A percentile compares a stretch with the other conserved stretches of the same genome.
Conservation (phyloP, 2,888 invertebrate genomes). For the Spodoptera littoralis region DNA sequence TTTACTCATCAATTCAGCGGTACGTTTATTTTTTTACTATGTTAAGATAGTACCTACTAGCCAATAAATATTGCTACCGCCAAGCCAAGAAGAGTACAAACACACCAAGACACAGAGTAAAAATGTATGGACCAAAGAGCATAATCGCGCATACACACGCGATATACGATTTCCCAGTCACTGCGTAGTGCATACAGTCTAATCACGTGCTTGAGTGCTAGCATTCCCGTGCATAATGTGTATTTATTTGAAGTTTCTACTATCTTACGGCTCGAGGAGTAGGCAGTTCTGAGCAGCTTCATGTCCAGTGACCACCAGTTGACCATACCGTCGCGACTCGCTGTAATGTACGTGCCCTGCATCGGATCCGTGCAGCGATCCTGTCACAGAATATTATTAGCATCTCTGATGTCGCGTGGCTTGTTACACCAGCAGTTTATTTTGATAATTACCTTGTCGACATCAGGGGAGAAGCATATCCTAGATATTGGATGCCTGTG, state of each 20-base stretch:
- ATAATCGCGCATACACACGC: too few relatives aligned
- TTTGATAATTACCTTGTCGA: constrained; percentile 74
- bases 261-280: constrained; percentile 89
- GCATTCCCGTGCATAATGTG: too few relatives aligned
- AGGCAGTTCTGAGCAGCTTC: constrained; percentile 90
- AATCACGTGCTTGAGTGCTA: too few relatives aligned
- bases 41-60: too few relatives aligned
- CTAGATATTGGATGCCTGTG: constrained; percentile 92
- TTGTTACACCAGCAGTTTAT: too few relatives aligned
- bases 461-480: constrained; percentile 90
- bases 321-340: constrained; percentile 93
- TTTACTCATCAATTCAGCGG: too few relatives aligned
- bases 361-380: constrained; percentile 88
- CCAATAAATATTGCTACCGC: too few relatives aligned
- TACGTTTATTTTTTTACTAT: too few relatives aligned
- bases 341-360: constrained; percentile 92
- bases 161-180: not conserved
- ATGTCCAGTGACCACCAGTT: constrained; percentile 94
- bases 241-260: constrained; percentile 73
- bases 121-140: too few relatives aligned
- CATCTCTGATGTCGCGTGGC: too few relatives aligned
- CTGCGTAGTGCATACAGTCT: not conserved
- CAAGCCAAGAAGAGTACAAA: too few relatives aligned
- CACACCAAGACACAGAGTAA: too few relatives aligned
- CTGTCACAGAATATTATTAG: constrained; percentile 58